Base-by-base conservation (phyloP, 2,113 vertebrate genomes). In the Pteronura brasiliensis region DNA sequence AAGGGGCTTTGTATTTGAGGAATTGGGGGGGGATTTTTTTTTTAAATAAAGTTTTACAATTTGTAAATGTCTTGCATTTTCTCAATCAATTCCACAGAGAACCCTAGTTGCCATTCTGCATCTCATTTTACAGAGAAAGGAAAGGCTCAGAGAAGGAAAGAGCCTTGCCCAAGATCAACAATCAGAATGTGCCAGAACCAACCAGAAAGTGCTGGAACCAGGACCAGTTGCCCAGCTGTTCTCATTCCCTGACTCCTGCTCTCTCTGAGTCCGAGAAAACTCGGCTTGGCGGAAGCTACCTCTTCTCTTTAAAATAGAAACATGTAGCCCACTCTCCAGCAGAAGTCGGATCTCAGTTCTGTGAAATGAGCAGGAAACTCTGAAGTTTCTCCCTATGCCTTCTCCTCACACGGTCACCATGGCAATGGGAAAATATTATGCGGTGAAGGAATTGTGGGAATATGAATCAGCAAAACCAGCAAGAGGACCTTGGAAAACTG, bases 401-500 rank as follows among this genome's bases (percentile, higher is more conserved):
- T 97, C 97, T 92, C 97, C 86, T 80, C 97, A 97, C 92, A 91
- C 93, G 44, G 97, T 99, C 98, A 31, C 99, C 98, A 99, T 99
- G 98, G 98, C 69, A 95, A 99, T 98, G 96, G 98, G 85, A 98
- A 99, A 99, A 99, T 99, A 99, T 99, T 99, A 97, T 99, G 98
- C 92, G 49, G 95, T 95, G 85, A 92, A 98, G 98, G 98, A 98
- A 99, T 99, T 98, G 98, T 97, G 98, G 97, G 98, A 98, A 98
- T 96, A 98, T 99, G 99, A 99, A 97, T 99, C 98, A 99, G 98
- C 98, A 95, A 95, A 88, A 57, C 85, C 97, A 94, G 97, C 97
- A 76, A 97, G 97, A 97, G 92, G 95, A 90, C 98, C 89, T 63
- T 98, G 98, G 98, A 98, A 98, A 96, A 96, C 63, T 13, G 55